A percentile compares a stretch with the other conserved stretches of the same genome.
phyloP scores from a whole-genome alignment of 2,797 vertebrate species.

The Xyrichtys novacula region DNA sequence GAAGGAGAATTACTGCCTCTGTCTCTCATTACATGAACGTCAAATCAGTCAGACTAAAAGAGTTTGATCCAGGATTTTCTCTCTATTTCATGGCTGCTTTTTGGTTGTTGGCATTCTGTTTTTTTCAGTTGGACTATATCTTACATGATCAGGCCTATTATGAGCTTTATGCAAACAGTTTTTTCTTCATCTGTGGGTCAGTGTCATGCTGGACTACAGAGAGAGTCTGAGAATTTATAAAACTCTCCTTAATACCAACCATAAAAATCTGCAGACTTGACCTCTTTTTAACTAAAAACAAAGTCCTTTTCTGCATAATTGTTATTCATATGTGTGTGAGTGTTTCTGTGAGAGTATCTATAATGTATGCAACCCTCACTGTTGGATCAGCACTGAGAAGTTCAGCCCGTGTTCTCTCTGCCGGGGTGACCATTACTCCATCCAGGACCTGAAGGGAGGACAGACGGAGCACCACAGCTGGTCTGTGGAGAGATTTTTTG shows the following conservation, averaged over 20 bases:
- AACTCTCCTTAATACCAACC: background rate
- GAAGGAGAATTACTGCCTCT: conserved; percentile 69
- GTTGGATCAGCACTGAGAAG: conserved; percentile 80
- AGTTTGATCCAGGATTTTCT: conserved; percentile 57
- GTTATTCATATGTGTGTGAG: background rate
- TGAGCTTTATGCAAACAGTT: conserved; percentile 29
- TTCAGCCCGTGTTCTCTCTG: conserved; percentile 88
- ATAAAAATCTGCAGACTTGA: background rate
- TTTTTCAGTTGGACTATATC: conserved; percentile 37
- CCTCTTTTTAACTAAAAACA: background rate
- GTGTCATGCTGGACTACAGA: conserved; percentile 20
- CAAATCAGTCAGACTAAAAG: conserved; percentile 61
- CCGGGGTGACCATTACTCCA: conserved; percentile 82
- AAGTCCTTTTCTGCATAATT: background rate
- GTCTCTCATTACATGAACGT: conserved; percentile 69
- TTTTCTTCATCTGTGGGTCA: conserved; percentile 29
- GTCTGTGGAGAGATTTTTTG: conserved; percentile 83
- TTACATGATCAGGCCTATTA: conserved; percentile 44
- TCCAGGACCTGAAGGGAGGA: conserved; percentile 88
- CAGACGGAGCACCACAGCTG: conserved; percentile 82
- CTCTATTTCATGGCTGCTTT: conserved; percentile 34
- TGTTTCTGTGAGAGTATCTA: background rate
- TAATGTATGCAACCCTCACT: conserved; percentile 69
- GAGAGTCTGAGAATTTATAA: background rate
- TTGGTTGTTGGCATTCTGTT: conserved; percentile 43